These are phyloP conservation scores for Alcis repandata DNA, from an alignment of 2,888 invertebrate species.

Conservation along the genomic window DNA sequence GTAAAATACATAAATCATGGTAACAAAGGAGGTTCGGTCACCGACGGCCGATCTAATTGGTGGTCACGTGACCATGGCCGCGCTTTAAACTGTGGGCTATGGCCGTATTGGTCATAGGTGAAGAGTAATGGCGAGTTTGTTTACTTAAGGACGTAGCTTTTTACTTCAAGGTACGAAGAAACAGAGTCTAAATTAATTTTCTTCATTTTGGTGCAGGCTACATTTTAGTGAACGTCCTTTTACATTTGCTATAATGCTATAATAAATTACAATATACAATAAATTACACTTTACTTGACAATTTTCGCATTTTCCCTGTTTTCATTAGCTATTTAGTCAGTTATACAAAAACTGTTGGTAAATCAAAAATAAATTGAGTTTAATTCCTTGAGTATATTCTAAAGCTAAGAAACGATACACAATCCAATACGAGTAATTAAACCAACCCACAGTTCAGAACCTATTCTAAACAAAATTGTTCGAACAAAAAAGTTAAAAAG, in stretches of 20 bases:
- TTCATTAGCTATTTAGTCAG: no score
- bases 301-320: no score
- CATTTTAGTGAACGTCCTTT: no score
- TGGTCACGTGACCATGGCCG: slow-evolving; percentile 32
- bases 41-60: slow-evolving; percentile 71
- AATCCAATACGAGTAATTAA: neutral
- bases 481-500: slow-evolving; percentile 62
- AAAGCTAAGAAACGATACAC: neutral
- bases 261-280: no score
- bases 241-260: no score
- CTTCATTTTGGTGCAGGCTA: no score
- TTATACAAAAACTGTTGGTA: no score
- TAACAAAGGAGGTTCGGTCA: slow-evolving; percentile 70
- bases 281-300: no score
- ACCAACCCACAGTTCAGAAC: neutral
- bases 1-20: slow-evolving; percentile 71
- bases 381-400: no score
- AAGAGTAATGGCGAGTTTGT: neutral
- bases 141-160: neutral
- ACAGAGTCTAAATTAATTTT: no score
- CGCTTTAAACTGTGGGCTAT: neutral
- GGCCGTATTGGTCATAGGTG: slow-evolving; percentile 13
- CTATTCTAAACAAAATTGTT: slow-evolving; percentile 21
- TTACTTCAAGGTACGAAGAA: neutral
- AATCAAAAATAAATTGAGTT: no score